Percentiles rank a stretch among this genome's conserved stretches.
Evolutionary conservation across 23 tunicate species (phyloP).

Genomic region (Trididemnum nubilum): DNA sequence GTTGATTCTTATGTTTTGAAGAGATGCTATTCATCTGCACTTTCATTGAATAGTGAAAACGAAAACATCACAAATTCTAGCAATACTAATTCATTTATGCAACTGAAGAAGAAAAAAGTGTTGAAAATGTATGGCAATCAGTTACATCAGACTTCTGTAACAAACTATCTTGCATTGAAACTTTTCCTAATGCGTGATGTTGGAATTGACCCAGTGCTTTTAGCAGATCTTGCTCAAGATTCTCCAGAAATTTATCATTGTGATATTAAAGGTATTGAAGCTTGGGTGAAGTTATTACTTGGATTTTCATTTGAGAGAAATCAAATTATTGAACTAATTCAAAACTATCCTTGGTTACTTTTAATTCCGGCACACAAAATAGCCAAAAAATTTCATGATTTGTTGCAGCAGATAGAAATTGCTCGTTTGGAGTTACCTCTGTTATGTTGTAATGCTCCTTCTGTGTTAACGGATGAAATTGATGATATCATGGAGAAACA

Average conservation of each 20-base stretch:
- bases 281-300: not conserved
- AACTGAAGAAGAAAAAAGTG: no score
- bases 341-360: constrained; percentile 1
- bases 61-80: no score
- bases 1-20: no score
- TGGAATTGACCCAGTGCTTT: not conserved
- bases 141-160: no score
- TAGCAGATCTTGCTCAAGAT: constrained; percentile 1
- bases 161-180: not conserved
- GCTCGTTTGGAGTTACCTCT: not conserved
- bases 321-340: not conserved
- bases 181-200: not conserved
- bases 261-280: not conserved
- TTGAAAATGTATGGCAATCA: no score
- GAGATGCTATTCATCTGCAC: no score
- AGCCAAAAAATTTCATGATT: not conserved
- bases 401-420: not conserved
- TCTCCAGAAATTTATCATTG: not conserved
- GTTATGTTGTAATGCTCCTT: constrained; percentile 6
- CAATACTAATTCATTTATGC: no score
- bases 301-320: not conserved
- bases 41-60: no score
- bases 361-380: not conserved
- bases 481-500: constrained; percentile 20
- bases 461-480: constrained; percentile 3